These are phyloP conservation scores for Epizoanthus scotinus DNA, from an alignment of 92 coral and sea anemone genomes.

Conservation along the genomic window DNA sequence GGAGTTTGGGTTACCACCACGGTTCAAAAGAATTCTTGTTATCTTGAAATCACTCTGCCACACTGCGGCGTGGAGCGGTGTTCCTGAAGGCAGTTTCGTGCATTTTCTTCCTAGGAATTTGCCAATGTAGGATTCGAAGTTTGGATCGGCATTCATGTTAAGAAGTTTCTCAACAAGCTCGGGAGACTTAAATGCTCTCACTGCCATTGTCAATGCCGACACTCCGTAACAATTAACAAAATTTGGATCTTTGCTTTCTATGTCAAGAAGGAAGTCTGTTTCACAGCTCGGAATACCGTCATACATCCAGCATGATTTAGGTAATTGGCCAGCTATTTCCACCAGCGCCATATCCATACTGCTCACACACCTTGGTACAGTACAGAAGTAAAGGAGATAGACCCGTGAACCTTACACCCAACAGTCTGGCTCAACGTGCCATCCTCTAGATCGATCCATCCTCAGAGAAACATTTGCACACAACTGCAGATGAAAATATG, in stretches of 20 bases:
- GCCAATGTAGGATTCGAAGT: slow-evolving; percentile 33
- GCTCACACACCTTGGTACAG: too few relatives aligned
- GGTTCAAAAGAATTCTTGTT: not conserved
- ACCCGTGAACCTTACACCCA: too few relatives aligned
- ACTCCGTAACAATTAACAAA: not conserved
- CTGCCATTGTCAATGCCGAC: not conserved
- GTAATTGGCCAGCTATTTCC: not conserved
- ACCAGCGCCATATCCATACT: slow-evolving; percentile 1
- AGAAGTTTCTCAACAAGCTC: slow-evolving; percentile 19
- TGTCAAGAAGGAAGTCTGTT: not conserved
- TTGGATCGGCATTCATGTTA: slow-evolving; percentile 29
- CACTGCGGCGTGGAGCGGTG: not conserved
- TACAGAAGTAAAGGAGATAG: too few relatives aligned
- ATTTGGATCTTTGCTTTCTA: not conserved
- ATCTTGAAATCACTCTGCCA: not conserved
- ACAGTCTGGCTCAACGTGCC: too few relatives aligned
- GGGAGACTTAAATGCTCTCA: not conserved
- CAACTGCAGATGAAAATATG: too few relatives aligned
- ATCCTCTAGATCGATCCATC: too few relatives aligned
- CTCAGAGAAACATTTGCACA: too few relatives aligned
- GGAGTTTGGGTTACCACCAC: not conserved
- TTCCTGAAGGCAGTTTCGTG: not conserved
- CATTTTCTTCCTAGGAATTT: slow-evolving; percentile 4
- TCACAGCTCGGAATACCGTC: slow-evolving; percentile 5
- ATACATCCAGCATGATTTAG: not conserved